Evolutionary conservation across 1,140 invertebrate genomes (phyloP).

Genomic region (Rhyzopertha dominica): DNA sequence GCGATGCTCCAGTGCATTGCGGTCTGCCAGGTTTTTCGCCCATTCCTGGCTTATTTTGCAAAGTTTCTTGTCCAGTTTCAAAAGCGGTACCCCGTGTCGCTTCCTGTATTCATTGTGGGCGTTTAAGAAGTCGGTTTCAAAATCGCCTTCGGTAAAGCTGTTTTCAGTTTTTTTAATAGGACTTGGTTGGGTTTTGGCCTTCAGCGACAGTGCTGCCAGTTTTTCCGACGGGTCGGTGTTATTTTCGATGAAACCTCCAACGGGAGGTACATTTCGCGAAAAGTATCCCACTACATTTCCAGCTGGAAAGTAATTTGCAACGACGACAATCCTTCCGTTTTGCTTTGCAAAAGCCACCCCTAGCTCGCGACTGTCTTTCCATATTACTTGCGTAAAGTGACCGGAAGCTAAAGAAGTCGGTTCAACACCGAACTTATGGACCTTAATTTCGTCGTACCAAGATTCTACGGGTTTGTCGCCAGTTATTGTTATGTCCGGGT

Average conservation of each 20-base stretch:
- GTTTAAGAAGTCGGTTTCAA: conserved; percentile 47
- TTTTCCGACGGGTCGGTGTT: conserved; percentile 18
- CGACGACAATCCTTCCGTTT: conserved; percentile 56
- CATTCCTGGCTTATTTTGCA: conserved; percentile 73
- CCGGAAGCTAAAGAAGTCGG: conserved; percentile 39
- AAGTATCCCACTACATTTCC: conserved; percentile 62
- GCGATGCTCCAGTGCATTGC: conserved; percentile 68
- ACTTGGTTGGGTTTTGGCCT: neutral
- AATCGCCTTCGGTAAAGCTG: conserved; percentile 27
- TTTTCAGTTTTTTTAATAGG: conserved; percentile 3
- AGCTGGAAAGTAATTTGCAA: conserved; percentile 64
- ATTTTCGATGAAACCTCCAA: conserved; percentile 20
- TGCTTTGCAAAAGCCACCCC: conserved; percentile 56
- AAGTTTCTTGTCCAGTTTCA: conserved; percentile 53
- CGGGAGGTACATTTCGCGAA: conserved; percentile 52
- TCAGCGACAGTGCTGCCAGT: conserved; percentile 2
- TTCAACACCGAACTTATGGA: conserved; percentile 59
- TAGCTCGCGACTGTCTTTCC: conserved; percentile 56
- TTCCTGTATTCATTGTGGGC: conserved; percentile 72
- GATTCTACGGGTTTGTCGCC: conserved; percentile 68
- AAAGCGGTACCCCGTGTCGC: conserved; percentile 62
- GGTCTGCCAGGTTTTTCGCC: conserved; percentile 68
- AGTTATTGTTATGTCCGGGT: conserved; percentile 55
- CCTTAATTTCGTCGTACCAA: conserved; percentile 67
- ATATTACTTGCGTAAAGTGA: conserved; percentile 61